Percentiles rank a stretch among this genome's conserved stretches.
Evolutionary conservation across 2,113 vertebrate species (phyloP).

Genomic region (Oreochromis spilurus): DNA sequence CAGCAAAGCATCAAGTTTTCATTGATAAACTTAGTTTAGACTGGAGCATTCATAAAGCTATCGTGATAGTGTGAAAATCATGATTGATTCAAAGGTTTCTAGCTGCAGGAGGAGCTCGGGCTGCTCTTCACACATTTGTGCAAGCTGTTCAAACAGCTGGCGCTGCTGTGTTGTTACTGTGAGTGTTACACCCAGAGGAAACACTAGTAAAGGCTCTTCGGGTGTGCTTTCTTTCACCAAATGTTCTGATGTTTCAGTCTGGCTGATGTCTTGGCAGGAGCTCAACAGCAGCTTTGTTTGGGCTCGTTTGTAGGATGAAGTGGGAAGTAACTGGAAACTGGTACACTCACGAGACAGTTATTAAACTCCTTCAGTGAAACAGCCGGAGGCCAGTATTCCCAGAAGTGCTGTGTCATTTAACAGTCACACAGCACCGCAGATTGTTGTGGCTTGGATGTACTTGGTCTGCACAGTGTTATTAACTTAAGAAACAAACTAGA

Average conservation of each 20-base stretch:
- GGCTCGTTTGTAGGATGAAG: not conserved
- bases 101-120: not conserved
- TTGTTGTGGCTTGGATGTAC: not conserved
- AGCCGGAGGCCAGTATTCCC: not conserved
- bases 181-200: not conserved
- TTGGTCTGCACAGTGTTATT: not conserved
- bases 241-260: not conserved
- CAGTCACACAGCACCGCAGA: not conserved
- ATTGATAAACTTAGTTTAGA: not conserved
- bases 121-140: not conserved
- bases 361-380: not conserved
- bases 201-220: not conserved
- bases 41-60: not conserved
- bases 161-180: not conserved
- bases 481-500: not conserved
- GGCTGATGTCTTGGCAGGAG: not conserved
- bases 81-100: not conserved
- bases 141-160: not conserved
- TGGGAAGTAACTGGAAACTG: slow-evolving; percentile 9
- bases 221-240: not conserved
- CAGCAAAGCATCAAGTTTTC: not conserved
- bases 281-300: slow-evolving; percentile 16
- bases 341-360: not conserved
- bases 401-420: not conserved
- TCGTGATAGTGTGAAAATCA: not conserved